Percentiles rank a stretch among this genome's conserved stretches.
phyloP scores from a whole-genome alignment of 2,888 invertebrate genomes.

The Phortica okadai region DNA sequence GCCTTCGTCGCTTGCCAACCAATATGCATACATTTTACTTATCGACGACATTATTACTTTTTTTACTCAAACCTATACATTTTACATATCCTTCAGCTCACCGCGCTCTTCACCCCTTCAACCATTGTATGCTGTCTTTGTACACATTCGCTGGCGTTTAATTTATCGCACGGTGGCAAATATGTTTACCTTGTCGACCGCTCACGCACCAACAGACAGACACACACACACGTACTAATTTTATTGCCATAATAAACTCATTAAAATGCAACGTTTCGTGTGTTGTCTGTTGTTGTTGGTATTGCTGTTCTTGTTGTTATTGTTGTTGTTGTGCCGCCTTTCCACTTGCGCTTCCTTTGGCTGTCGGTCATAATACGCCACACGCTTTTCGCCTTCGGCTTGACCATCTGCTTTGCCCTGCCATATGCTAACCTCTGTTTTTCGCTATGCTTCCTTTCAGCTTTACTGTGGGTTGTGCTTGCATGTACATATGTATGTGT shows the following conservation, averaged over 20 bases:
- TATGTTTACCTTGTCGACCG: slow-evolving; percentile 52
- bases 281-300: not conserved
- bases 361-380: not conserved
- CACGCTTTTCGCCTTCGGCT: not conserved
- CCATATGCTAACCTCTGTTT: slow-evolving; percentile 46
- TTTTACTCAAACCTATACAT: not conserved
- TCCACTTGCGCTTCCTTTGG: not conserved
- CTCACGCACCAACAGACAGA: slow-evolving; percentile 10
- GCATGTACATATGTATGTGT: no score
- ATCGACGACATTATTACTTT: slow-evolving; percentile 10
- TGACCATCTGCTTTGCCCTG: slow-evolving; percentile 23
- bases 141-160: slow-evolving; percentile 48
- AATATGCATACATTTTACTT: not conserved
- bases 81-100: not conserved
- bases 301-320: not conserved
- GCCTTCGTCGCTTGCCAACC: not conserved
- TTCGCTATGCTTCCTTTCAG: slow-evolving; percentile 39
- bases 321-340: not conserved
- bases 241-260: slow-evolving; percentile 65
- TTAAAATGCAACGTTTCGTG: slow-evolving; percentile 58
- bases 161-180: slow-evolving; percentile 61
- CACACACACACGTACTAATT: slow-evolving; percentile 15
- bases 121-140: not conserved
- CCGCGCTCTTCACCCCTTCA: not conserved
- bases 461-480: slow-evolving; percentile 50